phyloP scores from a whole-genome alignment of 2,888 invertebrate genomes.

The Drosophila algonquin region DNA sequence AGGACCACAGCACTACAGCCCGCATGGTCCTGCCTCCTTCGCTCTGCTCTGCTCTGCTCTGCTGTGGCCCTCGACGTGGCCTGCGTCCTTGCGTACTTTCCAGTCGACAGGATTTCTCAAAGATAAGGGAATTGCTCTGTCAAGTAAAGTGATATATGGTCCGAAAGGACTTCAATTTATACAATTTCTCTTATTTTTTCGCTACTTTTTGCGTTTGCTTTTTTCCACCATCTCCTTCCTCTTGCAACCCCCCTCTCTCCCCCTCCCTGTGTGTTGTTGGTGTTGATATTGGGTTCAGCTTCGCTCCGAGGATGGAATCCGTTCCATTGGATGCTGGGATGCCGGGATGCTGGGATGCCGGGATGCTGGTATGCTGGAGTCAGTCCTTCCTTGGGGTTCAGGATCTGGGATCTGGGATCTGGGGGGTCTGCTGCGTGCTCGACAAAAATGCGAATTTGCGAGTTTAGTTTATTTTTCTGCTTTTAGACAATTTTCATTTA shows the following conservation, averaged over 20 bases:
- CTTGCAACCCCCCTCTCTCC: not conserved
- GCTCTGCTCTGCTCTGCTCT: slow-evolving; percentile 21
- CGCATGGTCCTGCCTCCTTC: slow-evolving; percentile 63
- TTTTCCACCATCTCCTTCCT: slow-evolving; percentile 51
- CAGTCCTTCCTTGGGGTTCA: slow-evolving; percentile 7
- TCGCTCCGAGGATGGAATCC: slow-evolving; percentile 30
- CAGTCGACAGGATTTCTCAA: slow-evolving; percentile 84
- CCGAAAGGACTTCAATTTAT: slow-evolving; percentile 86
- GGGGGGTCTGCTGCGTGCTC: slow-evolving; percentile 66
- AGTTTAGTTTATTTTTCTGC: slow-evolving; percentile 80
- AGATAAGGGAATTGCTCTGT: slow-evolving; percentile 89
- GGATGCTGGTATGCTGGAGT: slow-evolving; percentile 25
- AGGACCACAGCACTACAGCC: slow-evolving; percentile 49
- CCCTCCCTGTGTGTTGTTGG: slow-evolving; percentile 57
- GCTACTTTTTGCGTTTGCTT: slow-evolving; percentile 80
- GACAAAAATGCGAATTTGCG: slow-evolving; percentile 82
- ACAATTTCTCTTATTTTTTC: slow-evolving; percentile 82
- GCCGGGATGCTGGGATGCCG: slow-evolving; percentile 5
- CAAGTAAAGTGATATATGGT: slow-evolving; percentile 88
- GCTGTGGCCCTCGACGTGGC: slow-evolving; percentile 26
- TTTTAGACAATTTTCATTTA: slow-evolving; percentile 80
- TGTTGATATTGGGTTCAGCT: slow-evolving; percentile 45
- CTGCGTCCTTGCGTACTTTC: slow-evolving; percentile 80
- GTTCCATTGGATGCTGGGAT: slow-evolving; percentile 14
- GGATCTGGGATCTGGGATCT: slow-evolving; percentile 16